Percentiles rank a stretch among this genome's conserved stretches.
Evolutionary conservation across 2,888 invertebrate genomes (phyloP).

Genomic region (Druceiella hillmani): DNA sequence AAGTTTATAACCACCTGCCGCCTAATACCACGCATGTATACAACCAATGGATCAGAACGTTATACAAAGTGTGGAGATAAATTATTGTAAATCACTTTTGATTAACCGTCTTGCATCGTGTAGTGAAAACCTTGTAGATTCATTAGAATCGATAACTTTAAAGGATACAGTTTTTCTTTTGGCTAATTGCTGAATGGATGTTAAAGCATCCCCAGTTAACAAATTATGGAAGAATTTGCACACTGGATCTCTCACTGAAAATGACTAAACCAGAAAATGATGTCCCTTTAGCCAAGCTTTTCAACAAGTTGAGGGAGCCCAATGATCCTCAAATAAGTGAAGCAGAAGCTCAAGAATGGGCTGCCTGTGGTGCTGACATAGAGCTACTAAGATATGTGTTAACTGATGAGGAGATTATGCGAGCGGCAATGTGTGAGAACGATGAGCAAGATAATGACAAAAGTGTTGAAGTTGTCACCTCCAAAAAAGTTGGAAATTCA

Average conservation of each 20-base stretch:
- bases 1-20: too few species aligned
- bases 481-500: constrained; percentile 1
- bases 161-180: constrained; percentile 16
- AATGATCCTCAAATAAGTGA: constrained; percentile 17
- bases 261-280: constrained; percentile 15
- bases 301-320: constrained; percentile 11
- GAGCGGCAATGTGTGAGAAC: constrained; percentile 2
- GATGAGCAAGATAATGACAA: constrained; percentile 3
- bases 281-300: constrained; percentile 10
- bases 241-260: constrained; percentile 15
- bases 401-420: constrained; percentile 13
- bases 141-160: constrained; percentile 14
- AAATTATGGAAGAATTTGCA: constrained; percentile 15
- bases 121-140: constrained; percentile 4
- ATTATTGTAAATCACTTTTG: constrained; percentile 22
- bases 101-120: constrained; percentile 7
- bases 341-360: constrained; percentile 20
- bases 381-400: constrained; percentile 22
- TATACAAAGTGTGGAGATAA: constrained; percentile 22
- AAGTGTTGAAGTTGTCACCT: neutral
- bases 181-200: constrained; percentile 15
- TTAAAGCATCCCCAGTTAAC: constrained; percentile 11
- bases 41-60: constrained; percentile 26
- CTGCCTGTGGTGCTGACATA: constrained; percentile 20
- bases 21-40: constrained; percentile 22